phyloP scores from a whole-genome alignment of 1,140 invertebrate genomes.

The Saccostrea cuccullata region DNA sequence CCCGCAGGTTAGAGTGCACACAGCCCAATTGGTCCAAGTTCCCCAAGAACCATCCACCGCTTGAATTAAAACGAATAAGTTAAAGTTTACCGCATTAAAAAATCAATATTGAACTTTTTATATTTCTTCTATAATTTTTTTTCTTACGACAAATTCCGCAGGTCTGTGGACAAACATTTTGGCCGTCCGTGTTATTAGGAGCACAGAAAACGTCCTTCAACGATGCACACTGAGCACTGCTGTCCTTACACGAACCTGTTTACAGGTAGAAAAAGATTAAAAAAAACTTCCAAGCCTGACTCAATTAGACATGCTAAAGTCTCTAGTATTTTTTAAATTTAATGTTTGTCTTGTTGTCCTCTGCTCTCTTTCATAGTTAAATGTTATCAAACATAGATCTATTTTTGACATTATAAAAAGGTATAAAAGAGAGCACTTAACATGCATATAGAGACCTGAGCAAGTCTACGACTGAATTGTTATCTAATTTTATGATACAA shows the following conservation, averaged over 20 bases:
- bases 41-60: conserved; percentile 25
- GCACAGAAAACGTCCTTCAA: conserved; percentile 5
- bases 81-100: too few species aligned
- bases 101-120: neutral
- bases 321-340: too few species aligned
- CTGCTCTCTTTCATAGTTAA: too few species aligned
- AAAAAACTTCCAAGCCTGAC: too few species aligned
- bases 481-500: too few species aligned
- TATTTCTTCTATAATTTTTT: neutral
- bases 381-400: too few species aligned
- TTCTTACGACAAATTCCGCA: conserved; percentile 3
- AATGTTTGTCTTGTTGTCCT: too few species aligned
- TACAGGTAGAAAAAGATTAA: neutral
- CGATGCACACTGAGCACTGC: neutral
- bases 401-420: too few species aligned
- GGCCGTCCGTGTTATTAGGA: neutral
- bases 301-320: too few species aligned
- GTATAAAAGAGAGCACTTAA: too few species aligned
- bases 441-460: too few species aligned
- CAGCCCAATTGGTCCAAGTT: conserved; percentile 7
- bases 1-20: conserved; percentile 38
- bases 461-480: too few species aligned
- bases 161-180: neutral
- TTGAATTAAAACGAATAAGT: neutral
- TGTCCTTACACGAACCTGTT: neutral